Conservation (phyloP, 2,797 vertebrate genomes). For the Hozukius guyotensis region DNA sequence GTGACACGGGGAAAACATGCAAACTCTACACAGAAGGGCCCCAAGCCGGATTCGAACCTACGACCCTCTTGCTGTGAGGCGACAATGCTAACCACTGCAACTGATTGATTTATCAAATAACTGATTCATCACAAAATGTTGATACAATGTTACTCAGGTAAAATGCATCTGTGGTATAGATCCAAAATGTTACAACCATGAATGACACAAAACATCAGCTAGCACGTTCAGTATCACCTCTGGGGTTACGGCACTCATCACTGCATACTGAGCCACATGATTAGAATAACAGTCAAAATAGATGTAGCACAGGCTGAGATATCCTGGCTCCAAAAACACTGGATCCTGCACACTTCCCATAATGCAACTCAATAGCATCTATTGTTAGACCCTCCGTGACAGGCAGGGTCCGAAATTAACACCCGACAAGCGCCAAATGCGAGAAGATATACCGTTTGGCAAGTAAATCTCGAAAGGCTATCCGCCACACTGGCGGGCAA, state of each 20-base stretch:
- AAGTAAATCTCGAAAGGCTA: no score
- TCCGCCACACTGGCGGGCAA: no score
- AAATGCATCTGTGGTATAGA: background rate
- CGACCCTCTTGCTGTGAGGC: no score
- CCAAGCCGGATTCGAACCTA: no score
- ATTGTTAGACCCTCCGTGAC: background rate
- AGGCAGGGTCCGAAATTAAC: no score
- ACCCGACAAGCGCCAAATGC: no score
- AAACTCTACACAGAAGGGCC: no score
- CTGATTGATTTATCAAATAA: background rate
- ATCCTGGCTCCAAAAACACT: background rate
- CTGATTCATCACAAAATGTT: background rate
- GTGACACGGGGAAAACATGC: no score
- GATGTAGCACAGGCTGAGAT: background rate
- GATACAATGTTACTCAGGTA: background rate
- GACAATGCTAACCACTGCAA: no score
- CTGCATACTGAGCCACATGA: background rate
- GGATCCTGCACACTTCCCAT: background rate
- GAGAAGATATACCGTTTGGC: no score
- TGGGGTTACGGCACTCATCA: background rate
- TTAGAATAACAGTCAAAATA: background rate
- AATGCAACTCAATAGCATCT: background rate
- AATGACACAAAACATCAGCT: background rate
- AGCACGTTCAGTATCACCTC: background rate
- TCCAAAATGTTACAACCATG: background rate